phyloP scores from a whole-genome alignment of 2,888 invertebrate species.

The Sturmia bella region DNA sequence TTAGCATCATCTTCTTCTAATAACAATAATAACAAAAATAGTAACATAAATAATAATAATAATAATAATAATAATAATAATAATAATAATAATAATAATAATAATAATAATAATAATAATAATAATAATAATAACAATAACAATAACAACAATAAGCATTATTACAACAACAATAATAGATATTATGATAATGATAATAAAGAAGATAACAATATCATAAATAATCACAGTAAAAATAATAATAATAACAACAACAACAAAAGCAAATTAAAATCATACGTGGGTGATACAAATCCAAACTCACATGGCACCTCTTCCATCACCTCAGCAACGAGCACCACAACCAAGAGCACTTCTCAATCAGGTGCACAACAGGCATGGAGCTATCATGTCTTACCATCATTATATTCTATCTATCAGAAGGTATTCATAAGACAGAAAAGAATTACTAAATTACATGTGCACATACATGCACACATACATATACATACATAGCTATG shows the following conservation, averaged over 20 bases:
- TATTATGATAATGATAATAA: conserved; percentile 69
- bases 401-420: conserved; percentile 91
- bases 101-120: conserved; percentile 57
- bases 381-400: conserved; percentile 93
- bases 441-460: conserved; percentile 12
- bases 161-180: conserved; percentile 61
- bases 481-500: background rate
- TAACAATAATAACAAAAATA: conserved; percentile 68
- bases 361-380: conserved; percentile 85
- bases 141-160: no score
- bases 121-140: conserved; percentile 64
- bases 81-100: conserved; percentile 62
- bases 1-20: conserved; percentile 73
- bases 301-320: conserved; percentile 69
- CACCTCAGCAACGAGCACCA: conserved; percentile 74
- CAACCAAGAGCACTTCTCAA: conserved; percentile 76
- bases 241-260: conserved; percentile 70
- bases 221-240: conserved; percentile 70
- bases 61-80: conserved; percentile 35
- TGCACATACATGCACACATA: conserved; percentile 7
- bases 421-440: conserved; percentile 85
- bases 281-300: conserved; percentile 75
- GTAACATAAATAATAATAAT: conserved; percentile 49
- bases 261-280: conserved; percentile 74
- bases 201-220: conserved; percentile 67